A percentile compares a stretch with the other conserved stretches of the same genome.
phyloP scores from a whole-genome alignment of 2,113 vertebrate species.

The Sylvilagus bachmani region DNA sequence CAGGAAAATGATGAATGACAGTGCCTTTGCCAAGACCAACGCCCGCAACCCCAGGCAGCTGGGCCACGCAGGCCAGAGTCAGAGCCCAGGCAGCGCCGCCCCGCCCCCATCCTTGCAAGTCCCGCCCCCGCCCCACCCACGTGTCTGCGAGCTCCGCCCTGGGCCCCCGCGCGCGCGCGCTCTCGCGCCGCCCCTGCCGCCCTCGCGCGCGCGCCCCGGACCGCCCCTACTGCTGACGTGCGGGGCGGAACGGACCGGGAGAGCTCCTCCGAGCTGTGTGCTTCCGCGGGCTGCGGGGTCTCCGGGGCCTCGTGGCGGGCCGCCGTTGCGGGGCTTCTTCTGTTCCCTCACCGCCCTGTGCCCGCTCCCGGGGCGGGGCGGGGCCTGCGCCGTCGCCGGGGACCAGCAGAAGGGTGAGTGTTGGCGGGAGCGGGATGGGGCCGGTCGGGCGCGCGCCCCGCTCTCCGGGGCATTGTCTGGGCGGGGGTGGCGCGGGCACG shows the following conservation, averaged over 20 bases:
- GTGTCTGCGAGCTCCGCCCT: background rate
- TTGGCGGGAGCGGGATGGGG: constrained; percentile 2
- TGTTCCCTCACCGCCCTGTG: background rate
- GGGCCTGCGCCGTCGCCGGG: background rate
- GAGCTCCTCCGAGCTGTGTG: background rate
- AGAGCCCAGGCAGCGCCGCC: background rate
- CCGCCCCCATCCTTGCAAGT: too few relatives aligned
- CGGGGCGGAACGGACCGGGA: background rate
- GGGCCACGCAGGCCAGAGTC: fast-evolving
- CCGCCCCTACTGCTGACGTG: constrained; percentile 77
- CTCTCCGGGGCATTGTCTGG: constrained; percentile 67
- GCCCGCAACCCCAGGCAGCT: too few relatives aligned
- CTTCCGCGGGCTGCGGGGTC: constrained; percentile 60
- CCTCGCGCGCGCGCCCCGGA: background rate
- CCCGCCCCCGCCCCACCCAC: background rate
- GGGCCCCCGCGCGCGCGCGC: background rate
- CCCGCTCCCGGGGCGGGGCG: background rate
- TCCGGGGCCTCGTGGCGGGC: constrained; percentile 46
- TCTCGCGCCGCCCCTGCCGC: background rate
- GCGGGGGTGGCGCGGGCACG: constrained; percentile 73
- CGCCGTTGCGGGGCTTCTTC: background rate
- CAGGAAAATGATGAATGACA: background rate
- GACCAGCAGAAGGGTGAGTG: constrained; percentile 55
- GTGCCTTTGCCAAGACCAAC: background rate
- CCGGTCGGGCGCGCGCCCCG: constrained; percentile 46